Evolutionary conservation across 2,888 invertebrate species (phyloP).

Genomic region (Cephus runcator): DNA sequence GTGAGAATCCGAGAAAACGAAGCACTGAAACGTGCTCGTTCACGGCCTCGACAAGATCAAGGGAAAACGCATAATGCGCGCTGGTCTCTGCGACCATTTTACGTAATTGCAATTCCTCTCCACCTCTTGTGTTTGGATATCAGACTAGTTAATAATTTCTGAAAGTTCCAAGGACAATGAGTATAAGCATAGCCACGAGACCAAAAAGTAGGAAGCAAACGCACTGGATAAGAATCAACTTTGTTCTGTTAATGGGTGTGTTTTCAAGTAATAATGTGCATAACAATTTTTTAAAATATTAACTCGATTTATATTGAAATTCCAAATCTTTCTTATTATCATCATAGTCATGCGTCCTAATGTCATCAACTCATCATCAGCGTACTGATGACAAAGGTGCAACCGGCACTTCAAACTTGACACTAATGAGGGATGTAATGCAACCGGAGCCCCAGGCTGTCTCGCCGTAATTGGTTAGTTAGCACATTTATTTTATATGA

Average conservation of each 20-base stretch:
- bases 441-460: slow-evolving; percentile 15
- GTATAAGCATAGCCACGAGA: no score
- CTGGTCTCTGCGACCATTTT: no score
- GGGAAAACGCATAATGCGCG: slow-evolving; percentile 6
- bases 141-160: no score
- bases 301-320: no score
- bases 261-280: no score
- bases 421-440: slow-evolving; percentile 49
- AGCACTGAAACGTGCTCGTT: slow-evolving; percentile 7
- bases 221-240: no score
- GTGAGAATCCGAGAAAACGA: slow-evolving; percentile 13
- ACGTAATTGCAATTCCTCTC: no score
- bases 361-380: neutral
- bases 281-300: no score
- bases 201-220: no score
- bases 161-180: no score
- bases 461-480: slow-evolving; percentile 50
- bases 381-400: slow-evolving; percentile 32
- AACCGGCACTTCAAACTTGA: slow-evolving; percentile 47
- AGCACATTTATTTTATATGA: slow-evolving; percentile 50
- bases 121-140: no score
- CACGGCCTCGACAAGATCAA: slow-evolving; percentile 20
- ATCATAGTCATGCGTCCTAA: neutral
- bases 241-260: no score
- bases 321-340: neutral